Conservation (phyloP, 2,888 invertebrate genomes). For the Megalurothrips usitatus region DNA sequence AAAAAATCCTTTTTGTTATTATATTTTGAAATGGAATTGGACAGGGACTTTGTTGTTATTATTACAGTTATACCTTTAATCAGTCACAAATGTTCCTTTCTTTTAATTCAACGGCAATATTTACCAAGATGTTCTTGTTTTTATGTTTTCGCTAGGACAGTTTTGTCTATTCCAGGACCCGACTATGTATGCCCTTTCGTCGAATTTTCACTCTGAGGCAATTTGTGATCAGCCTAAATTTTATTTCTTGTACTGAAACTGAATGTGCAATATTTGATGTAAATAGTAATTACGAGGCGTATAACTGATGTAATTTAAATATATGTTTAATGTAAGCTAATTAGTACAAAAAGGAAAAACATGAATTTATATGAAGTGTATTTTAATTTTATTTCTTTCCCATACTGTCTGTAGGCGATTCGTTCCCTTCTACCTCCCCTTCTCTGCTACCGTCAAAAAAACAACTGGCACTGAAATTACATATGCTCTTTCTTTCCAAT, state of each 20-base stretch:
- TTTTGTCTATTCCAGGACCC: neutral
- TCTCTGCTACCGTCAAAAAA: neutral
- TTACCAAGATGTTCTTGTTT: neutral
- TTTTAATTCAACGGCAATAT: no score
- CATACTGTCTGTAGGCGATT: neutral
- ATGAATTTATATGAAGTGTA: slow-evolving; percentile 20
- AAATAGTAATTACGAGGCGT: slow-evolving; percentile 29
- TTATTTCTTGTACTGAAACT: slow-evolving; percentile 27
- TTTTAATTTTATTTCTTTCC: slow-evolving; percentile 19
- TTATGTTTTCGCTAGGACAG: neutral
- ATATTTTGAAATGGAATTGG: no score
- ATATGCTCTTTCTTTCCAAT: neutral
- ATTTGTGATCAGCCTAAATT: slow-evolving; percentile 4
- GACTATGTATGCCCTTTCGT: no score
- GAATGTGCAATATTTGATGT: slow-evolving; percentile 32
- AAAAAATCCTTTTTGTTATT: no score
- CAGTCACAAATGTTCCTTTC: neutral
- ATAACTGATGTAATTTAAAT: slow-evolving; percentile 29
- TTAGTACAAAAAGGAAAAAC: slow-evolving; percentile 27
- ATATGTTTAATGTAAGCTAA: slow-evolving; percentile 28
- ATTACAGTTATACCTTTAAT: neutral
- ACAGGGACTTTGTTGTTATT: neutral
- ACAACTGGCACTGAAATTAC: neutral
- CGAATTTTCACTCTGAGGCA: neutral
- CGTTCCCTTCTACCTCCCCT: neutral